Evolutionary conservation across 2,888 invertebrate genomes (phyloP), one percentile per base, ranked within the genome.

Genomic region (Antheraea yamamai): DNA sequence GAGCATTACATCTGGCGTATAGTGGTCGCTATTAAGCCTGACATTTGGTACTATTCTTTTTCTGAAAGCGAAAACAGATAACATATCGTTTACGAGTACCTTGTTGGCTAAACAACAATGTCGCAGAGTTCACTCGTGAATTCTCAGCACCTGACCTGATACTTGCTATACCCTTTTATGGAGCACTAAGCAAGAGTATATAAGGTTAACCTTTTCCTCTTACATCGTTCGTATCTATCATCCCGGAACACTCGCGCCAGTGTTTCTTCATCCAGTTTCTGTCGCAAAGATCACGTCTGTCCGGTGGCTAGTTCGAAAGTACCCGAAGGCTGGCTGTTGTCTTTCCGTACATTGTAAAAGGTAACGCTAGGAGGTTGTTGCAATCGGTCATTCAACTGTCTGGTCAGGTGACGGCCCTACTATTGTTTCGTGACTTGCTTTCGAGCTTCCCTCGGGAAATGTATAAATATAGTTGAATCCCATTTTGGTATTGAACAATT

Each of bases 321-420:
- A 77, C 78, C 72, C 79, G 78, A 80, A 77, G 76, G 78, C 83
- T 80, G 80, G 79, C 82, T 78, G 79, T 82, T 82, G 80, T 81
- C 80, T 84, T 81, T 81, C 83, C 79, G 81, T 81, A 78, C 81
- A 80, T 83, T 81, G 80, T 83, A 83, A 82, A 83, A 78, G 82
- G 82, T 81, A 74, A 74, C 72, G 73, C 64, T 66, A 23, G 26
- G 66, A 51, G 72, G 64, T 72, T 72, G 76, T 76, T 81, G 85
- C 84, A 86, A 88, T 88, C 88, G 86, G 85, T 85, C 87, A 78
- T 86, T 88, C 81, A 86, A 84, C 87, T 83, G 81, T 79, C 79
- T 80, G 75, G 47, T 47, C 70, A 58, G 72, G 66, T 71, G 26
- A 76, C 75, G 75, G 20, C 75, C 73, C 66, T 85, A 86, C 86